phyloP scores from a whole-genome alignment of 2,888 invertebrate species.

The Machimus rusticus region DNA sequence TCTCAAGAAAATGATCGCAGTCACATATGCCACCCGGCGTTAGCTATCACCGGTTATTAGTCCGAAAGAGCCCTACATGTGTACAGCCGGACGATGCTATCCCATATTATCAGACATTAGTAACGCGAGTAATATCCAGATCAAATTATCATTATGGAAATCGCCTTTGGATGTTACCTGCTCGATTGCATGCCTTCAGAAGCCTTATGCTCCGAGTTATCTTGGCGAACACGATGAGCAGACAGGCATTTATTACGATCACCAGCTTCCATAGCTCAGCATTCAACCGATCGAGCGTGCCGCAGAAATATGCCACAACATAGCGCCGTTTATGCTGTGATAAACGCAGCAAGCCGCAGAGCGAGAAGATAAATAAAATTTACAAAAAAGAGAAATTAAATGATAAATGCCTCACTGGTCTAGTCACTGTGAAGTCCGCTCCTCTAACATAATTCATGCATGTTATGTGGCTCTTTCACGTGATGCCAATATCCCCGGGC shows the following conservation, averaged over 20 bases:
- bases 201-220: not conserved
- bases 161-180: conserved; percentile 37
- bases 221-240: not conserved
- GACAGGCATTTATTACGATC: conserved; percentile 18
- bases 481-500: conserved; percentile 1
- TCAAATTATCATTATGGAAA: conserved; percentile 31
- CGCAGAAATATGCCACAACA: conserved; percentile 32
- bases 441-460: conserved; percentile 33
- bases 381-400: conserved; percentile 18
- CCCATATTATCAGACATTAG: conserved; percentile 43
- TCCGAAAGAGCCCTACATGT: not conserved
- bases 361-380: not conserved
- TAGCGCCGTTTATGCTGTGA: not conserved
- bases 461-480: conserved; percentile 28
- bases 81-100: conserved; percentile 36
- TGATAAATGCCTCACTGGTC: conserved; percentile 20
- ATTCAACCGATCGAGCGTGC: not conserved
- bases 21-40: not conserved
- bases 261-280: not conserved
- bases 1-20: not conserved
- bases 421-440: conserved; percentile 15
- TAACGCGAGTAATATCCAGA: conserved; percentile 44
- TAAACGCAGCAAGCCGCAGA: not conserved
- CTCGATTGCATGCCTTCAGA: conserved; percentile 34
- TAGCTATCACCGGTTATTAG: not conserved